These are phyloP conservation scores for Psittacula cyanocephala DNA, from an alignment of 2,113 vertebrate species.

Conservation along the genomic window DNA sequence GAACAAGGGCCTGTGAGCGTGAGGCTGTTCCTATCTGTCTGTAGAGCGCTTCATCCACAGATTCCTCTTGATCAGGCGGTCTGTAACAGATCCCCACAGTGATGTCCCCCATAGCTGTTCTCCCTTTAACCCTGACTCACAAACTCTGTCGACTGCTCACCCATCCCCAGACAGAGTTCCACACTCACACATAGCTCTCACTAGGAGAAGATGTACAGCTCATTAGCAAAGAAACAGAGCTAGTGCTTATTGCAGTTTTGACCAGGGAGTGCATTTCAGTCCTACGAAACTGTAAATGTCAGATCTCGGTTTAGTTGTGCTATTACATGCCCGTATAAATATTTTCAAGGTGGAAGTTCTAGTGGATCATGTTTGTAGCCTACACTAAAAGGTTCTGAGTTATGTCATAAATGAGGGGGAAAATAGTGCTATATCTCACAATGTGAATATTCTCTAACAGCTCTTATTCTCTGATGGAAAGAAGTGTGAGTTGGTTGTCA, in stretches of 20 bases:
- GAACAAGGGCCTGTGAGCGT: too few species aligned
- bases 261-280: background rate
- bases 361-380: background rate
- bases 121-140: too few species aligned
- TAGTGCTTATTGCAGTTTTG: background rate
- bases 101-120: too few species aligned
- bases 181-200: background rate
- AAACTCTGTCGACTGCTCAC: too few species aligned
- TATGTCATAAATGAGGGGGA: background rate
- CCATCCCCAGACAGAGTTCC: too few species aligned
- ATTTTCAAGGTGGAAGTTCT: slow-evolving; percentile 46
- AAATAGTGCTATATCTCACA: background rate
- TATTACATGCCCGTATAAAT: slow-evolving; percentile 54
- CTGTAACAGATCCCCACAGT: too few species aligned
- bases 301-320: slow-evolving; percentile 47
- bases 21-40: too few species aligned
- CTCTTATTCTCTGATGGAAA: background rate
- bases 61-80: too few species aligned
- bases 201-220: background rate
- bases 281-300: slow-evolving; percentile 50
- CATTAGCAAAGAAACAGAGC: slow-evolving; percentile 3
- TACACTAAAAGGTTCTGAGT: background rate
- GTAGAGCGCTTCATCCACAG: too few species aligned
- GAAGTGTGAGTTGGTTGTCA: background rate
- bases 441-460: background rate